Evolutionary conservation across 2,113 vertebrate species (phyloP).

Genomic region (Bubo bubo): DNA sequence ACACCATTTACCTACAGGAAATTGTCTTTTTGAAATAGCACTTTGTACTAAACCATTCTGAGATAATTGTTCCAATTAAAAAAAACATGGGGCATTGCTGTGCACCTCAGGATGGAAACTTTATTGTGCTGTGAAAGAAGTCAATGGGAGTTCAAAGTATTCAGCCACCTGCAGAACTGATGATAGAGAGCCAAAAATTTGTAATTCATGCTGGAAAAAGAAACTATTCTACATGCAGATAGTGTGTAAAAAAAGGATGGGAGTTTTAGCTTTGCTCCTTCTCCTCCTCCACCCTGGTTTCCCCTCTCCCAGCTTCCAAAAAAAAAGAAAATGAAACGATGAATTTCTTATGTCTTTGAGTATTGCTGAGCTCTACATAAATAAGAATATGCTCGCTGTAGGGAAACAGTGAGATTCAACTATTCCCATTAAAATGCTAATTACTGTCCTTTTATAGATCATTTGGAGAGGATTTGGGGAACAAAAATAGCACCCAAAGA

Average conservation of each 20-base stretch:
- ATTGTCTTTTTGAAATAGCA: constrained; percentile 43
- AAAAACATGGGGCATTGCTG: constrained; percentile 39
- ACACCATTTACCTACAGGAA: constrained; percentile 57
- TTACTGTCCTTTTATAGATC: constrained; percentile 41
- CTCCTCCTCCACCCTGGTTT: background rate
- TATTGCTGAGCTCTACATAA: constrained; percentile 47
- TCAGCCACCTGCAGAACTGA: constrained; percentile 56
- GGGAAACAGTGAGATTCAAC: constrained; percentile 31
- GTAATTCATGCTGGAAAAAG: constrained; percentile 15
- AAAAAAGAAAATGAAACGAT: background rate
- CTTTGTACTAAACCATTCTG: constrained; percentile 3
- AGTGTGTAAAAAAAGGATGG: background rate
- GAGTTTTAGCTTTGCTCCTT: background rate
- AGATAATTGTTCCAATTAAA: constrained; percentile 66
- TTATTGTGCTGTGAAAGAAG: constrained; percentile 40
- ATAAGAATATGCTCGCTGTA: constrained; percentile 11
- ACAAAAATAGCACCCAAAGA: constrained; percentile 40
- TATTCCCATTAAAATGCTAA: constrained; percentile 64
- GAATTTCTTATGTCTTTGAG: constrained; percentile 40
- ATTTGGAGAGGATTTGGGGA: constrained; percentile 23
- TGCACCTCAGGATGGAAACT: constrained; percentile 34
- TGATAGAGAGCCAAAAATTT: constrained; percentile 29
- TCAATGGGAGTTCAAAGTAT: constrained; percentile 48
- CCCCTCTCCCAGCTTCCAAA: background rate
- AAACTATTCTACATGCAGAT: background rate